These are phyloP conservation scores for Anneissia japonica DNA, from an alignment of 35 echinoderm and acorn worm genomes.

Conservation along the genomic window DNA sequence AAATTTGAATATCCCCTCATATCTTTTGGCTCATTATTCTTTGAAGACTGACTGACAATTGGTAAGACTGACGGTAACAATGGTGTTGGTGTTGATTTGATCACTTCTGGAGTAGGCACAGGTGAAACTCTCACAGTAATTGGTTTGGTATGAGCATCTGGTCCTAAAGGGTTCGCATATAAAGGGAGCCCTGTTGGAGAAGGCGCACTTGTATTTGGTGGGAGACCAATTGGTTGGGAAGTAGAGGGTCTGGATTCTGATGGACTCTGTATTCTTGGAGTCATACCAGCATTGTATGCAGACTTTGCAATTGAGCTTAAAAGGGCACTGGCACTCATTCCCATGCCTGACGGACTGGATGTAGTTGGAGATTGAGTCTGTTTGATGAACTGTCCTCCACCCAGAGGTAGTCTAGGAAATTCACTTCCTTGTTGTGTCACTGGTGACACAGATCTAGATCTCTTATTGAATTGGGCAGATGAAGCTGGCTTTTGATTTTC, in stretches of 20 bases:
- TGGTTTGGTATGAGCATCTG: background rate
- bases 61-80: background rate
- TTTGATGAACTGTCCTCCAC: background rate
- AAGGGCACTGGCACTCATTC: background rate
- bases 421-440: background rate
- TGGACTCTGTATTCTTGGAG: background rate
- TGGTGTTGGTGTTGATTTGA: background rate
- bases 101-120: background rate
- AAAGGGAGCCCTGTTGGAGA: background rate
- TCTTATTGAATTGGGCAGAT: background rate
- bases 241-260: background rate
- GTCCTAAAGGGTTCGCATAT: background rate
- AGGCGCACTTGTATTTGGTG: background rate
- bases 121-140: background rate
- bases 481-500: background rate
- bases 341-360: background rate
- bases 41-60: background rate
- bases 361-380: background rate
- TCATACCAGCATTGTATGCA: background rate
- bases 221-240: background rate
- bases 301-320: background rate
- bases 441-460: background rate
- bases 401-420: background rate
- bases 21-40: background rate
- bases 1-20: background rate